These are phyloP conservation scores for Tokudaia muenninki DNA, from an alignment of 2,797 vertebrate genomes.

Conservation along the genomic window DNA sequence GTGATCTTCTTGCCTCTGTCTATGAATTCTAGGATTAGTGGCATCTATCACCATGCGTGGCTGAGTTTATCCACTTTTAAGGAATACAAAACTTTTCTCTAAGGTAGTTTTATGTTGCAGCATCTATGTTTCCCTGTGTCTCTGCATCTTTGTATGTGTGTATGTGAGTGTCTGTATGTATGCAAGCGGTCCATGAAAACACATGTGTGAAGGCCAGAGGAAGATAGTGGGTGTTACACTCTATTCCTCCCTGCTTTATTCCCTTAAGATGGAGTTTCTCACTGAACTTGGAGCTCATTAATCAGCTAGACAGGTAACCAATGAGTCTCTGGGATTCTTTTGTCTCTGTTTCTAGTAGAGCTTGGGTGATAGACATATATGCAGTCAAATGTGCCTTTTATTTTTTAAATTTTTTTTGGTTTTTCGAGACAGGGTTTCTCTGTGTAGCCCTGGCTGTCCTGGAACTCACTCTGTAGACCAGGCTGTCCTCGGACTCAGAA, in stretches of 20 bases:
- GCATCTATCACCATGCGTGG: background rate
- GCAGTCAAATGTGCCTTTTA: background rate
- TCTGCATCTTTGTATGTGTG: background rate
- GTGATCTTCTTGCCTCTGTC: background rate
- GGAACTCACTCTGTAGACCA: no score
- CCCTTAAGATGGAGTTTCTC: background rate
- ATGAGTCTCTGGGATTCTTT: background rate
- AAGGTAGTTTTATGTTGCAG: background rate
- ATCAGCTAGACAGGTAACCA: background rate
- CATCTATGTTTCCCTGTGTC: background rate
- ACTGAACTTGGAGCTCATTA: background rate
- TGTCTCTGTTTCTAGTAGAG: background rate
- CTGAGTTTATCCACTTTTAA: background rate
- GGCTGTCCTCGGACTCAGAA: no score
- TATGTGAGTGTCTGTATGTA: background rate
- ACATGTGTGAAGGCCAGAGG: background rate
- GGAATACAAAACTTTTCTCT: background rate
- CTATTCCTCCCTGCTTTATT: background rate
- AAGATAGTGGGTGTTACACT: background rate
- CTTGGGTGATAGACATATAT: background rate
- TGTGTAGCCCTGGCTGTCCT: no score
- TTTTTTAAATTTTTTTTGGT: background rate
- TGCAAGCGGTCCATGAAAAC: background rate
- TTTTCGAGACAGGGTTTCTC: background rate
- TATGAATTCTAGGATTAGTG: background rate